A percentile compares a stretch with the other conserved stretches of the same genome.
Evolutionary conservation across 2,113 vertebrate species (phyloP).

Genomic region (Indicator maculatus): DNA sequence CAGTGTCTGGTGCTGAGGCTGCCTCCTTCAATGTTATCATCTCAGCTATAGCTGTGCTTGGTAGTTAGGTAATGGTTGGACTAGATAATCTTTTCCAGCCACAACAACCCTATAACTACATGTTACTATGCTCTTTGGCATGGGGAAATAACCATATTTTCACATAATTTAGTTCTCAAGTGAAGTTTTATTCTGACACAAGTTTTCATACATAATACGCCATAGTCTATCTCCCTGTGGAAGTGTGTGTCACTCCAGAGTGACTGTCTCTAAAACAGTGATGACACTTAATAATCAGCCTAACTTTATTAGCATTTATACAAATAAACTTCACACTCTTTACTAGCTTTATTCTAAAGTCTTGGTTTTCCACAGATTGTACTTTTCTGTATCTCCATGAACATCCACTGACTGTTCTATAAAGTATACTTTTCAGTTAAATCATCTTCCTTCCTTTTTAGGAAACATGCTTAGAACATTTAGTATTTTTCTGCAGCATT

Average conservation of each 20-base stretch:
- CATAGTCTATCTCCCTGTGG: neutral
- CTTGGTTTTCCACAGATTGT: neutral
- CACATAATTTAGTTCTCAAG: neutral
- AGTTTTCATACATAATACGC: neutral
- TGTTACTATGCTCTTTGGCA: neutral
- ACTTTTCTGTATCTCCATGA: neutral
- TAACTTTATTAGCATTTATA: fast-evolving
- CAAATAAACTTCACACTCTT: neutral
- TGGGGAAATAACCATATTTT: neutral
- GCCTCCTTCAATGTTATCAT: neutral
- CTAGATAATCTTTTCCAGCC: too few species aligned
- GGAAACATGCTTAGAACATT: neutral
- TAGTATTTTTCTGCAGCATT: neutral
- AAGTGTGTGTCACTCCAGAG: neutral
- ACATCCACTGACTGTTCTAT: neutral
- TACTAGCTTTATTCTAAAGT: neutral
- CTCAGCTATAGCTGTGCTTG: neutral
- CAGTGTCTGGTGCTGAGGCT: neutral
- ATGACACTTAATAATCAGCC: neutral
- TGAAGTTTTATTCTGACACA: neutral
- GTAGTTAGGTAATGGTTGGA: too few species aligned
- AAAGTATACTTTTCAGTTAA: neutral
- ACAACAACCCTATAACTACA: too few species aligned
- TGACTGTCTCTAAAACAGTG: neutral
- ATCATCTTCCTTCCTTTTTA: neutral